phyloP scores from a whole-genome alignment of 2,797 vertebrate species.

The Mormyrus hasselquistii region DNA sequence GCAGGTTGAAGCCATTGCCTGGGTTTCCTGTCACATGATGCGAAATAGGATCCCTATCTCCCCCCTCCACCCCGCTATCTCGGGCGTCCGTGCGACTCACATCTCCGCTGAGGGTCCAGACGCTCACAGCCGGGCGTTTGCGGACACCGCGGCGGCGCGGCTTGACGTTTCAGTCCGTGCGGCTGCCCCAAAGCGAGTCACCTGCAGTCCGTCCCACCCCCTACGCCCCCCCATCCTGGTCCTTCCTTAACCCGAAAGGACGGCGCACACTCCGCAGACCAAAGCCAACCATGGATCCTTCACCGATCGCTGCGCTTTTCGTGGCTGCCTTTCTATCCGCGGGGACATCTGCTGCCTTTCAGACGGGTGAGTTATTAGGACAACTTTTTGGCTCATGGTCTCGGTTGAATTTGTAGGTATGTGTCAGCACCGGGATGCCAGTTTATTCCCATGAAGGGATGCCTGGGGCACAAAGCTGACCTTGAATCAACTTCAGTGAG shows the following conservation, averaged over 20 bases:
- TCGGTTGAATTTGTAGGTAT: not conserved
- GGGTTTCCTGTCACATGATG: constrained; percentile 82
- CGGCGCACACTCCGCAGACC: constrained; percentile 3
- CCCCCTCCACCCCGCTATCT: constrained; percentile 48
- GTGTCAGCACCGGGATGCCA: not conserved
- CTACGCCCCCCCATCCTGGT: constrained; percentile 14
- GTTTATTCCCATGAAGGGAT: not conserved
- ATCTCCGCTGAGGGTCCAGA: constrained; percentile 53
- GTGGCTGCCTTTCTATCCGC: constrained; percentile 50
- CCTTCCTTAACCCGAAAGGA: not conserved
- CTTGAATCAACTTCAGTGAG: not conserved
- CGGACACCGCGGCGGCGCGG: constrained; percentile 31
- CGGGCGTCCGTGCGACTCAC: constrained; percentile 46
- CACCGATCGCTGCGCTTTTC: constrained; percentile 50
- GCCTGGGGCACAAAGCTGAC: not conserved
- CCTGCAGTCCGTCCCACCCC: constrained; percentile 55
- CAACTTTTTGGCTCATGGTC: not conserved
- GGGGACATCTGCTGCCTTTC: constrained; percentile 51
- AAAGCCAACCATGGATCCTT: constrained; percentile 53
- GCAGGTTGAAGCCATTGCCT: constrained; percentile 68
- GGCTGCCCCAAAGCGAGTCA: constrained; percentile 44
- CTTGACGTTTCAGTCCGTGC: constrained; percentile 35
- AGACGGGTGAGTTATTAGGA: constrained; percentile 57
- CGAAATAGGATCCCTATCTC: constrained; percentile 71
- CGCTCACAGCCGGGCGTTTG: constrained; percentile 45